A percentile compares a stretch with the other conserved stretches of the same genome.
Conservation (phyloP, 2,797 vertebrate species). For the Onychomys leucogaster region DNA sequence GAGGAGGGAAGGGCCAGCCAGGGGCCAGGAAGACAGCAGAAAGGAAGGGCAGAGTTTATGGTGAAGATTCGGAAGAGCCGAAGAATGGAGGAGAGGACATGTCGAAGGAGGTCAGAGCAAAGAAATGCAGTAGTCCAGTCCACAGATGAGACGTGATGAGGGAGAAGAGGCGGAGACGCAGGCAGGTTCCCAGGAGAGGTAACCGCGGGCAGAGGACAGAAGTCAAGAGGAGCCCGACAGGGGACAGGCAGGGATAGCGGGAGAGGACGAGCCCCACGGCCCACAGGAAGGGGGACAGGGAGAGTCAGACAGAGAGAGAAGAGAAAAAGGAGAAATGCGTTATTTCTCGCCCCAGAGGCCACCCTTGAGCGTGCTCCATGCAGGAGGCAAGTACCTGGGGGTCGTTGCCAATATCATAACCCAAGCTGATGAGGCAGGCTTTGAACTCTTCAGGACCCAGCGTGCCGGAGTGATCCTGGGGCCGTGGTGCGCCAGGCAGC, state of each 20-base stretch:
- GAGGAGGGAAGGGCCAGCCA: constrained; percentile 60
- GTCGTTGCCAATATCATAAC: constrained; percentile 99
- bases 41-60: neutral
- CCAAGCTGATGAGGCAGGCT: constrained; percentile 99
- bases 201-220: constrained; percentile 53
- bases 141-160: neutral
- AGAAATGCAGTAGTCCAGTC: constrained; percentile 44
- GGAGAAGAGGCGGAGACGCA: constrained; percentile 27
- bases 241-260: constrained; percentile 45
- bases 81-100: constrained; percentile 59
- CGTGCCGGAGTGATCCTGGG: constrained; percentile 99
- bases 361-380: constrained; percentile 86
- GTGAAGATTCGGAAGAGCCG: neutral
- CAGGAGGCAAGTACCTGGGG: constrained; percentile 95
- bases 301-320: constrained; percentile 80
- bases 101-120: constrained; percentile 49
- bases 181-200: constrained; percentile 50
- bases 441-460: constrained; percentile 99
- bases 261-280: constrained; percentile 73
- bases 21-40: constrained; percentile 79
- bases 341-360: constrained; percentile 87
- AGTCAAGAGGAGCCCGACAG: constrained; percentile 2
- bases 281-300: constrained; percentile 67
- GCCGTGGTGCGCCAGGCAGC: constrained; percentile 89
- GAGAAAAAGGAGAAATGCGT: constrained; percentile 88